Conservation (phyloP, 1,140 invertebrate species). For the Pantala flavescens region DNA sequence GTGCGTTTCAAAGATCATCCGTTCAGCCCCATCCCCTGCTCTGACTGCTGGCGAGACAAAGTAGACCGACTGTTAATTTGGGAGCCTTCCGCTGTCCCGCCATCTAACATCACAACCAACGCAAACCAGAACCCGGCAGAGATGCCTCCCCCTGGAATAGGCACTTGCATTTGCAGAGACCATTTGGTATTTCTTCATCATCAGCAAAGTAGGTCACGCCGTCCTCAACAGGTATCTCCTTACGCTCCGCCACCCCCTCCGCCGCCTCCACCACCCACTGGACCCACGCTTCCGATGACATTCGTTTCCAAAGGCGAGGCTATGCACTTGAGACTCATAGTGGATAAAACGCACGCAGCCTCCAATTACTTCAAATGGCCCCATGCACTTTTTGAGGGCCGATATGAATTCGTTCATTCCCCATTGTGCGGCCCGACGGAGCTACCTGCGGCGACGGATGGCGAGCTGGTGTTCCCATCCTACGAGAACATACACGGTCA, state of each 20-base stretch:
- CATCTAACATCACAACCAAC: constrained; percentile 29
- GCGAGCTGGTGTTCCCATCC: constrained; percentile 73
- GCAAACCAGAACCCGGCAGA: constrained; percentile 22
- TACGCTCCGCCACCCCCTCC: constrained; percentile 32
- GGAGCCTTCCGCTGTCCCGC: constrained; percentile 43
- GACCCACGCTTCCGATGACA: constrained; percentile 27
- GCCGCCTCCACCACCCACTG: constrained; percentile 40
- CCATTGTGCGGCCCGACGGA: constrained; percentile 74
- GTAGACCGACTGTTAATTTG: constrained; percentile 70
- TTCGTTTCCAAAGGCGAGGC: constrained; percentile 52
- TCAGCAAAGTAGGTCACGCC: neutral
- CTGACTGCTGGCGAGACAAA: constrained; percentile 70
- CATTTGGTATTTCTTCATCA: constrained; percentile 13
- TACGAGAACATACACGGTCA: constrained; percentile 41
- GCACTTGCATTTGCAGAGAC: constrained; percentile 25
- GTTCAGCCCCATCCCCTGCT: constrained; percentile 66
- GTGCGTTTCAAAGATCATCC: constrained; percentile 64
- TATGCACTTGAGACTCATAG: constrained; percentile 63
- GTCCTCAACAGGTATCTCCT: neutral
- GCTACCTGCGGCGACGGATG: constrained; percentile 62
- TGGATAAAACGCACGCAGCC: constrained; percentile 70
- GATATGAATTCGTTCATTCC: constrained; percentile 77
- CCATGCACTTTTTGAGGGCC: constrained; percentile 67
- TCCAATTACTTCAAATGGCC: constrained; percentile 77
- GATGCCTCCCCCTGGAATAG: constrained; percentile 23